Percentiles rank a stretch among this genome's conserved stretches.
phyloP scores from a whole-genome alignment of 2,797 vertebrate genomes.

The Hybognathus amarus region DNA sequence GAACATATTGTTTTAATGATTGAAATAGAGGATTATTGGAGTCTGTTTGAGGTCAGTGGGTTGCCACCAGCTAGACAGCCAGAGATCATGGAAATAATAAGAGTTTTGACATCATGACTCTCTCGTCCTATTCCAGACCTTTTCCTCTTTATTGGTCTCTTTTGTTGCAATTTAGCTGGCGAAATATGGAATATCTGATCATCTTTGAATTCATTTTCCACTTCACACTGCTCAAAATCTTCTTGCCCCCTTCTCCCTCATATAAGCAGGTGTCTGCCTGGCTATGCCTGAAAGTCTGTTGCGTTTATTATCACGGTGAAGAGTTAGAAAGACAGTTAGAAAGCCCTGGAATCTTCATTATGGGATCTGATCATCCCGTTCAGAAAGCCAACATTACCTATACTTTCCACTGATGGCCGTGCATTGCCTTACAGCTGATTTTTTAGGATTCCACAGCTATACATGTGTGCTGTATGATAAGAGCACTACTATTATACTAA shows the following conservation, averaged over 20 bases:
- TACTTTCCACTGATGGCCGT: not conserved
- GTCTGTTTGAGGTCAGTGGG: slow-evolving; percentile 46
- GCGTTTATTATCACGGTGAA: slow-evolving; percentile 27
- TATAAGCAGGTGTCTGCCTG: slow-evolving; percentile 18
- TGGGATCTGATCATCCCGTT: slow-evolving; percentile 27
- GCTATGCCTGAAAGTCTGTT: not conserved
- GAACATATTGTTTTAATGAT: slow-evolving; percentile 41
- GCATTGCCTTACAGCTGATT: not conserved
- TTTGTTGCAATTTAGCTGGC: not conserved
- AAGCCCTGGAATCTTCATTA: slow-evolving; percentile 51
- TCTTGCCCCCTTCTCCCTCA: slow-evolving; percentile 15
- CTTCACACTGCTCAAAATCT: slow-evolving; percentile 4
- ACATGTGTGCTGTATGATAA: slow-evolving; percentile 6
- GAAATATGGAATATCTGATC: slow-evolving; percentile 44
- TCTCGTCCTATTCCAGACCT: slow-evolving; percentile 27
- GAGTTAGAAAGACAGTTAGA: slow-evolving; percentile 8
- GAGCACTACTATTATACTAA: too few relatives aligned
- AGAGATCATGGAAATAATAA: slow-evolving; percentile 57
- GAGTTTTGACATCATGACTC: slow-evolving; percentile 44
- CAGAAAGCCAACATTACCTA: slow-evolving; percentile 16
- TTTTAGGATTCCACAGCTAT: not conserved
- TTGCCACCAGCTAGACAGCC: slow-evolving; percentile 33
- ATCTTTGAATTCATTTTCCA: slow-evolving; percentile 53
- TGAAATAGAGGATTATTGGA: slow-evolving; percentile 32
- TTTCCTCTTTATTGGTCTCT: slow-evolving; percentile 34